Base-by-base conservation (phyloP, 2,888 invertebrate species). In the Pristionchus exspectatus region DNA sequence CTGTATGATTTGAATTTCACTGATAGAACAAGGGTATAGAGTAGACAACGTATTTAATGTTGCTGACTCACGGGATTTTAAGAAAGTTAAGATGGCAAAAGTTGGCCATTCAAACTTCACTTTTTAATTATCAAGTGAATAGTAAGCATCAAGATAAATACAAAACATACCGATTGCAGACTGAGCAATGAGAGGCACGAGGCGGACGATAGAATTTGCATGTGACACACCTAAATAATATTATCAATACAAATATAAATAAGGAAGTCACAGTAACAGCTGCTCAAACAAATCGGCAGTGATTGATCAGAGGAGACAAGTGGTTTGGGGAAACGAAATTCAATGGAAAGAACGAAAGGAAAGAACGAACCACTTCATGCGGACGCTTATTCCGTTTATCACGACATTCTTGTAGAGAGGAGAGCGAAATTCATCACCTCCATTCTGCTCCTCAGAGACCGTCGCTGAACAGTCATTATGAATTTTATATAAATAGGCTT, bases 121-220 rank as follows among this genome's bases (percentile, higher is more conserved):
- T 30, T 38, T 12, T 7, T 10, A 77, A 30, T 77, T 33, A 21
- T 18, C 2, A 50, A 50, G 44, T 50, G 44, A 50, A 50, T 50
- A 50, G 9, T 50, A 9, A 50, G 44, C 44, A 50, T 50, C 44
- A 5, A 38, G 38, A 38, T 27, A 7, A 88, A 33, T 38, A 66
- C 38, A 72, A 56, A 24, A 72, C n/a, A 38, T 2, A 92, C 92
- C 98, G 98, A 96, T 99, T 98, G 96, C 99, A 99, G 90, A 99
- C 98, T 93, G 98, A 98, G 96, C 99, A 99, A 96, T 99, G 99
- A 91, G 98, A 98, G 96, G 99, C 98, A 95, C 99, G 96, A 92
- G 99, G 99, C 95, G 99, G 99, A 95, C 99, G 96, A 96, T 99
- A 99, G 96, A 99, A 99, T 96, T 98, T 98, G 96, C 99, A 99